Percentiles rank a stretch among this genome's conserved stretches.
Evolutionary conservation across 2,888 invertebrate species (phyloP).

Genomic region (Octodonta nipae): DNA sequence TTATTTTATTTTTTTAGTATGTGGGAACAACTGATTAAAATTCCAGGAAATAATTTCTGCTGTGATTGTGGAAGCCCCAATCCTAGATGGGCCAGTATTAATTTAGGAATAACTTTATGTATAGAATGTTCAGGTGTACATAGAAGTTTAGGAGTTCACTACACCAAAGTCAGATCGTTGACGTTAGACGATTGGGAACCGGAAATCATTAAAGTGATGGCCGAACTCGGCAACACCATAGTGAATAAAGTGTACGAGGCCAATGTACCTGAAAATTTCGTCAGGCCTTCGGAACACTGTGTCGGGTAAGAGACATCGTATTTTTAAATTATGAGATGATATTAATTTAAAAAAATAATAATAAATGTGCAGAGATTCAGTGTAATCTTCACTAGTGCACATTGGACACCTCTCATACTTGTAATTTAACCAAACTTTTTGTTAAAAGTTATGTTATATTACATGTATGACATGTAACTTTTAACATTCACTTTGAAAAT

Average conservation of each 20-base stretch:
- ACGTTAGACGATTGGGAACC: slow-evolving; percentile 95
- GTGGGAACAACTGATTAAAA: slow-evolving; percentile 72
- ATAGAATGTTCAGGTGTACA: slow-evolving; percentile 91
- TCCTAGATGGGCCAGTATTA: slow-evolving; percentile 94
- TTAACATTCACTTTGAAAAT: too few relatives aligned
- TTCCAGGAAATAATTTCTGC: slow-evolving; percentile 84
- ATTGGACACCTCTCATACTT: too few relatives aligned
- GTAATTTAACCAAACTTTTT: too few relatives aligned
- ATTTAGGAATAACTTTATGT: slow-evolving; percentile 91
- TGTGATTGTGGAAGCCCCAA: slow-evolving; percentile 84
- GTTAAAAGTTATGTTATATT: too few relatives aligned
- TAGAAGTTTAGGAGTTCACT: slow-evolving; percentile 86
- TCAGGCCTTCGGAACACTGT: slow-evolving; percentile 68
- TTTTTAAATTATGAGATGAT: too few relatives aligned
- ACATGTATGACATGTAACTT: too few relatives aligned
- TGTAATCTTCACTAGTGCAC: too few relatives aligned
- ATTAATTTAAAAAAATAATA: too few relatives aligned
- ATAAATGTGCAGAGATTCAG: too few relatives aligned
- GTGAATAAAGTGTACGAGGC: slow-evolving; percentile 76
- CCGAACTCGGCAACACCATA: slow-evolving; percentile 78
- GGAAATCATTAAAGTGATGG: slow-evolving; percentile 86
- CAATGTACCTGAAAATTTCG: slow-evolving; percentile 50
- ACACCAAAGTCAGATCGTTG: slow-evolving; percentile 87
- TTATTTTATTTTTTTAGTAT: too few relatives aligned
- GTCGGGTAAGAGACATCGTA: slow-evolving; percentile 64